Conservation (phyloP, 2,888 invertebrate species). For the Chromoteleia sp. region DNA sequence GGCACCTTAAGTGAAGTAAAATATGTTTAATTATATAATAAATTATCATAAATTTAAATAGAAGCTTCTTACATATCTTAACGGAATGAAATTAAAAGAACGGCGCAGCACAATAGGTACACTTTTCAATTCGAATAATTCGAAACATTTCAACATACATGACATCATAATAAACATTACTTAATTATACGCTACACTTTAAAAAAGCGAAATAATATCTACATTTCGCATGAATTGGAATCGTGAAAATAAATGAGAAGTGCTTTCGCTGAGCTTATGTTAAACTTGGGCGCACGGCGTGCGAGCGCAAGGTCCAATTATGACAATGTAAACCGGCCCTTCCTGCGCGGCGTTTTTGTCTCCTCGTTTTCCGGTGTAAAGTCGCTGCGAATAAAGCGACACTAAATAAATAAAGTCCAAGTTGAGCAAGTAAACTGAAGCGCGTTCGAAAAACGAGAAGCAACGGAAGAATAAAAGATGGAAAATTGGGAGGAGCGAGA, state of each 20-base stretch:
- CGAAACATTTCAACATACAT: background rate
- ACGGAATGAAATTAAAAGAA: too few relatives aligned
- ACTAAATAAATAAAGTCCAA: slow-evolving; percentile 73
- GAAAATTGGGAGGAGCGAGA: slow-evolving; percentile 34
- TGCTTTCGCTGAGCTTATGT: slow-evolving; percentile 34
- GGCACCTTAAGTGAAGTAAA: too few relatives aligned
- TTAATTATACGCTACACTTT: slow-evolving; percentile 8
- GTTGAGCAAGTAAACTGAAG: slow-evolving; percentile 75
- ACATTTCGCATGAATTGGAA: slow-evolving; percentile 33
- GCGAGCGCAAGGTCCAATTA: slow-evolving; percentile 57
- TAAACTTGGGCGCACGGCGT: slow-evolving; percentile 41
- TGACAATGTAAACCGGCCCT: slow-evolving; percentile 64
- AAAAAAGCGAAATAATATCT: slow-evolving; percentile 23
- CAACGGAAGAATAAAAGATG: slow-evolving; percentile 54
- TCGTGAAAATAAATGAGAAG: slow-evolving; percentile 13
- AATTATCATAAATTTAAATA: too few relatives aligned
- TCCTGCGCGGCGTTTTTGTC: slow-evolving; percentile 58
- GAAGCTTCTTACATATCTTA: too few relatives aligned
- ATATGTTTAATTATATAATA: too few relatives aligned
- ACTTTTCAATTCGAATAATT: too few relatives aligned
- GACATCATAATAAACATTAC: background rate
- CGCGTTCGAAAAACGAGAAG: slow-evolving; percentile 69
- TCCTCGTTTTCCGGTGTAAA: slow-evolving; percentile 56
- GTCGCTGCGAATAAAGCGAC: slow-evolving; percentile 63
- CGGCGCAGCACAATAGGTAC: too few relatives aligned